These are phyloP conservation scores for Adrianichthys oophorus DNA, from an alignment of 2,797 vertebrate species.

Conservation along the genomic window DNA sequence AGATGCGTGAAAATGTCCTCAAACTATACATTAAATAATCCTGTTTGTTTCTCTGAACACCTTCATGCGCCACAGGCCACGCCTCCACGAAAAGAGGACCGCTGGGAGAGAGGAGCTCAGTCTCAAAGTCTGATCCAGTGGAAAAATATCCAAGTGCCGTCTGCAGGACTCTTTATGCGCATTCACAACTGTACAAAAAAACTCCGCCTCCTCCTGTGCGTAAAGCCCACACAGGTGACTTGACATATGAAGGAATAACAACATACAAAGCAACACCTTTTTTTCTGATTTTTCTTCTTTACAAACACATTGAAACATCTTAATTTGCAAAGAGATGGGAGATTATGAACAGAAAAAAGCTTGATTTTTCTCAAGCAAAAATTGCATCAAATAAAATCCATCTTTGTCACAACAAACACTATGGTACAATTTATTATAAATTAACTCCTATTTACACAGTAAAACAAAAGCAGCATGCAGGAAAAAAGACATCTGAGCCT, in stretches of 20 bases:
- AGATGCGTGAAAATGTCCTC: slow-evolving; percentile 49
- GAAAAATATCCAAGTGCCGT: slow-evolving; percentile 43
- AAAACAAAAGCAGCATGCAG: slow-evolving; percentile 79
- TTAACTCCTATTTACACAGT: slow-evolving; percentile 77
- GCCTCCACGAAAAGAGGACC: too few species aligned
- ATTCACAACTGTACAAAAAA: slow-evolving; percentile 59
- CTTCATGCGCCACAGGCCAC: too few species aligned
- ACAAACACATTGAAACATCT: slow-evolving; percentile 74
- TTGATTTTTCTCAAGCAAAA: slow-evolving; percentile 66
- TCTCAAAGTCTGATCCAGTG: slow-evolving; percentile 27
- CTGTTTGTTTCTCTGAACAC: slow-evolving; percentile 33
- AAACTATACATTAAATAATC: slow-evolving; percentile 70
- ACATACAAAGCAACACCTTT: slow-evolving; percentile 59
- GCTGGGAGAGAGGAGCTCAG: background rate
- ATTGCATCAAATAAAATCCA: slow-evolving; percentile 64
- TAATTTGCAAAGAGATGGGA: slow-evolving; percentile 69
- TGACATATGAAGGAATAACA: slow-evolving; percentile 55
- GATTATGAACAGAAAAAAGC: slow-evolving; percentile 53
- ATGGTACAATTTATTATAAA: slow-evolving; percentile 76
- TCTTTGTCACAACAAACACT: slow-evolving; percentile 64
- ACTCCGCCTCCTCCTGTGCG: slow-evolving; percentile 17
- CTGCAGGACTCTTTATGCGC: slow-evolving; percentile 51
- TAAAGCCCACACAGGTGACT: slow-evolving; percentile 30
- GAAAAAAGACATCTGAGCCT: slow-evolving; percentile 61
- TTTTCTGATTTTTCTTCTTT: slow-evolving; percentile 34